Conservation (phyloP, 2,888 invertebrate genomes). For the Scrobipalpa costella region DNA sequence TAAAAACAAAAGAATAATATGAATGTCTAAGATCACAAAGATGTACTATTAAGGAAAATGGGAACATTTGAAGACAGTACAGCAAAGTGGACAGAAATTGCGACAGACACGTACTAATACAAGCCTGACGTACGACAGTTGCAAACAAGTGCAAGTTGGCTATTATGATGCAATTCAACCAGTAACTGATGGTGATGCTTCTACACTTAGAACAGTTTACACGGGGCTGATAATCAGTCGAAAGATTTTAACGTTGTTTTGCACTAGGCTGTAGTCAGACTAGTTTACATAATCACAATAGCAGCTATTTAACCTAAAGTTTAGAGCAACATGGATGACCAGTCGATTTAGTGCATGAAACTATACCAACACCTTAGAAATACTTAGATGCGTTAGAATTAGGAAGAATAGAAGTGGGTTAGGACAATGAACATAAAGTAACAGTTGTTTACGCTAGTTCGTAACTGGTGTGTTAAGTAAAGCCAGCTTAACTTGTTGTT, state of each 20-base stretch:
- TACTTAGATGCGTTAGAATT: not conserved
- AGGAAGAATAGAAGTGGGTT: too few relatives aligned
- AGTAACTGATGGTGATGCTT: not conserved
- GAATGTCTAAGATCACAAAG: too few relatives aligned
- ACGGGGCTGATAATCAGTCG: not conserved
- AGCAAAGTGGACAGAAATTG: constrained; percentile 25
- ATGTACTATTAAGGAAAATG: too few relatives aligned
- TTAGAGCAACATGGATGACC: not conserved
- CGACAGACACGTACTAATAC: constrained; percentile 23
- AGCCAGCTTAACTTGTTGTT: not conserved
- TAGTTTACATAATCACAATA: not conserved
- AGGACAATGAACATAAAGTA: not conserved
- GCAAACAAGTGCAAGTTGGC: constrained; percentile 27
- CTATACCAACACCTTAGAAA: not conserved
- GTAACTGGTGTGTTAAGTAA: not conserved
- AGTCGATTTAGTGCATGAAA: not conserved
- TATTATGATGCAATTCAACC: too few relatives aligned
- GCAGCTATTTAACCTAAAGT: not conserved
- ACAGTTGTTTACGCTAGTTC: not conserved
- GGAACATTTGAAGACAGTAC: too few relatives aligned
- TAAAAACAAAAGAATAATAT: too few relatives aligned
- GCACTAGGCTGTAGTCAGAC: not conserved
- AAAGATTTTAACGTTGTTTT: not conserved
- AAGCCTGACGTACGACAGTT: constrained; percentile 21
- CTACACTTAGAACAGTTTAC: not conserved